Evolutionary conservation across 2,797 vertebrate species (phyloP).

Genomic region (Gymnocypris eckloni): DNA sequence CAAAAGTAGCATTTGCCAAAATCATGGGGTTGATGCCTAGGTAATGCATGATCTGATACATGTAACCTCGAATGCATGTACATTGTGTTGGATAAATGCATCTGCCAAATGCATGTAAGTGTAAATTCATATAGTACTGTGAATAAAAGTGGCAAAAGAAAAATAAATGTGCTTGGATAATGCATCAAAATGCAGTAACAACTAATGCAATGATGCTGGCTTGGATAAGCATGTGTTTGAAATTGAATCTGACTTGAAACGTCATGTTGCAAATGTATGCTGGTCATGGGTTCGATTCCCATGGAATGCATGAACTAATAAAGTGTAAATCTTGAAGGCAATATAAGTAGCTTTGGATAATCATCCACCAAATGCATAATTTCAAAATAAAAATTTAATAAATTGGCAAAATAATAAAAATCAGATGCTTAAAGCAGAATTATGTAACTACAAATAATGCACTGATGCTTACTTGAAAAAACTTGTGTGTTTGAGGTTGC

Average conservation of each 20-base stretch:
- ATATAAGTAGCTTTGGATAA: no score
- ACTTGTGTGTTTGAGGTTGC: no score
- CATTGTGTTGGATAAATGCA: not conserved
- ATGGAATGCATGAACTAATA: not conserved
- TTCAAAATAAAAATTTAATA: no score
- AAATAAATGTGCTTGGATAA: not conserved
- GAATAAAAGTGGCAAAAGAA: slow-evolving; percentile 18
- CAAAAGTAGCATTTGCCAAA: not conserved
- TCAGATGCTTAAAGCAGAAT: not conserved
- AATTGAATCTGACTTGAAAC: not conserved
- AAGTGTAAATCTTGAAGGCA: not conserved
- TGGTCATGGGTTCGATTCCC: not conserved
- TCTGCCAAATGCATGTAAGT: not conserved
- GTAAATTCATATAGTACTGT: not conserved
- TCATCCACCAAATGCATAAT: no score
- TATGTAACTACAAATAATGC: no score
- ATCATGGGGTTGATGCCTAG: not conserved
- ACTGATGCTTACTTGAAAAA: no score
- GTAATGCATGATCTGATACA: not conserved
- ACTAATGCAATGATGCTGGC: slow-evolving; percentile 31
- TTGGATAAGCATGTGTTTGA: slow-evolving; percentile 32
- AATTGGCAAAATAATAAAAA: not conserved
- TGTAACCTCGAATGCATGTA: no score
- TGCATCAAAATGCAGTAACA: slow-evolving; percentile 32
- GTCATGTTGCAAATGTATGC: not conserved